Conservation (phyloP, 2,888 invertebrate genomes). For the Mongoloraphidia duomilia region DNA sequence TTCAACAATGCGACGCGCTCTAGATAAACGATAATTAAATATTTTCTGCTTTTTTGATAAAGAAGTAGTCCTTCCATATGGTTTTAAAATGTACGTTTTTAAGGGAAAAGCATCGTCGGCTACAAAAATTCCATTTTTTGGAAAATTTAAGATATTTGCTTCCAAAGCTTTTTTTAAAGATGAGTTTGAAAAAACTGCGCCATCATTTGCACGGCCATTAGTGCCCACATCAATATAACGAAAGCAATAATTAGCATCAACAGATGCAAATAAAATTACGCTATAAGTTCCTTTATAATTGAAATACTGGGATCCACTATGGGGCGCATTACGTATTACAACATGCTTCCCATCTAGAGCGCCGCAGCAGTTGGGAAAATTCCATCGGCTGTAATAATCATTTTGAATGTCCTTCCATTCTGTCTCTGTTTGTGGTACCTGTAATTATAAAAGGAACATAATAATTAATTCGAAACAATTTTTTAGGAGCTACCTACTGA, state of each 20-base stretch:
- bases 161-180: conserved; percentile 10
- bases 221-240: conserved; percentile 10
- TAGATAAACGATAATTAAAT: conserved; percentile 16
- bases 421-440: conserved; percentile 8
- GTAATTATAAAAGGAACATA: conserved; percentile 8
- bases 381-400: conserved; percentile 12
- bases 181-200: conserved; percentile 12
- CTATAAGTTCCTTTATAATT: conserved; percentile 13
- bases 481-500: too few species aligned
- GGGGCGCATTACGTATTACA: conserved; percentile 11
- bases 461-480: too few species aligned
- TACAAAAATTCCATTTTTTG: conserved; percentile 9
- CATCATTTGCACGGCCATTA: conserved; percentile 13
- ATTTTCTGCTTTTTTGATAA: conserved; percentile 11
- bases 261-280: conserved; percentile 12
- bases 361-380: conserved; percentile 11
- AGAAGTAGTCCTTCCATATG: conserved; percentile 9
- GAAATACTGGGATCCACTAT: conserved; percentile 13
- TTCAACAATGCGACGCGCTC: conserved; percentile 14
- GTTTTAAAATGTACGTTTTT: conserved; percentile 10
- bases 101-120: conserved; percentile 16
- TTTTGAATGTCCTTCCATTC: conserved; percentile 7
- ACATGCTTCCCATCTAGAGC: conserved; percentile 14
- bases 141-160: conserved; percentile 10
- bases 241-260: conserved; percentile 12